phyloP scores from a whole-genome alignment of 2,888 invertebrate genomes.

The Poecilobothrus nobilitatus region DNA sequence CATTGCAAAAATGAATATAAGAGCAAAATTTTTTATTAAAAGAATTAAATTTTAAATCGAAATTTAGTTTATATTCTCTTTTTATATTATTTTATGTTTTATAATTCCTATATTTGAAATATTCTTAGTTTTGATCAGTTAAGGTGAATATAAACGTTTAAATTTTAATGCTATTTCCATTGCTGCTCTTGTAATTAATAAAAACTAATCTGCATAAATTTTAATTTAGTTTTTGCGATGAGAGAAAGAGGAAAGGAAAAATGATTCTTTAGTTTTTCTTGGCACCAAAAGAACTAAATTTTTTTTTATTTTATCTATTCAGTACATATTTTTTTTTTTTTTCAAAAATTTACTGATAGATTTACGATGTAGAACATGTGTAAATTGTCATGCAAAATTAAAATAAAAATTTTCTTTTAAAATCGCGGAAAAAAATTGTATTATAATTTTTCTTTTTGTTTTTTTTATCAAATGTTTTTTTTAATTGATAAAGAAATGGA shows the following conservation, averaged over 20 bases:
- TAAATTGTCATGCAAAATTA: constrained; percentile 1
- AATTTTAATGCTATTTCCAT: background rate
- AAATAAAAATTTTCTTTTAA: background rate
- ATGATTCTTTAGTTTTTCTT: background rate
- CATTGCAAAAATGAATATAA: too few species aligned
- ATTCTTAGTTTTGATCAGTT: too few species aligned
- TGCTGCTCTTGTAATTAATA: background rate
- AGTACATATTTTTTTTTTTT: background rate
- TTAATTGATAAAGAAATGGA: background rate
- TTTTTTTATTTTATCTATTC: background rate
- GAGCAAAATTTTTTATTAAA: too few species aligned
- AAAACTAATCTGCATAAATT: background rate
- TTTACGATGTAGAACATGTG: constrained; percentile 4
- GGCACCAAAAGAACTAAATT: background rate
- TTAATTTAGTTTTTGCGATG: background rate
- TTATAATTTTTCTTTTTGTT: background rate
- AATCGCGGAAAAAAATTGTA: too few species aligned
- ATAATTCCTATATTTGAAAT: too few species aligned
- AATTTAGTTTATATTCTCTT: too few species aligned
- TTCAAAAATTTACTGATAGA: background rate
- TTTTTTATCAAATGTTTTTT: background rate
- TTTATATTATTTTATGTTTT: too few species aligned
- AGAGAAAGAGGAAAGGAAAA: background rate
- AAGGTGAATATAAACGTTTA: background rate
- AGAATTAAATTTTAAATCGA: too few species aligned